These are phyloP conservation scores for Ammodytes dubius DNA, from an alignment of 2,113 vertebrate genomes.

Conservation along the genomic window DNA sequence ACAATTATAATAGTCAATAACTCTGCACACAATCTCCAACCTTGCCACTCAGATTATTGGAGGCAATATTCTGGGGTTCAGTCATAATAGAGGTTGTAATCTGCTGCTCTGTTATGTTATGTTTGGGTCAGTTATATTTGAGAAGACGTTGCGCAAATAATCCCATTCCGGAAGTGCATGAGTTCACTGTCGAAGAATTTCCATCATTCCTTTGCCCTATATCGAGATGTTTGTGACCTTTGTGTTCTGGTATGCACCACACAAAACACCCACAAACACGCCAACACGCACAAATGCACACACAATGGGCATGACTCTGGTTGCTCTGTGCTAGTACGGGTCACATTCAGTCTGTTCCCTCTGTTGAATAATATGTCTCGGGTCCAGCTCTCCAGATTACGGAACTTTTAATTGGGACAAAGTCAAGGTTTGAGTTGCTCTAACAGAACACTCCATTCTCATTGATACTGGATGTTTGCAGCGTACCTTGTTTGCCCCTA, in stretches of 20 bases:
- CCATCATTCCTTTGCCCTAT: constrained; percentile 57
- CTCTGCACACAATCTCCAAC: not conserved
- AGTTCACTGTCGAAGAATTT: constrained; percentile 54
- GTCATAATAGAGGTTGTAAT: constrained; percentile 18
- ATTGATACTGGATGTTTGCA: constrained; percentile 5
- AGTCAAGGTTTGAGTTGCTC: constrained; percentile 30
- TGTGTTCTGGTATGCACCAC: constrained; percentile 58
- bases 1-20: constrained; percentile 57
- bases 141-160: constrained; percentile 41
- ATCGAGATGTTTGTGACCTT: constrained; percentile 61
- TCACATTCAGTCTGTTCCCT: constrained; percentile 42
- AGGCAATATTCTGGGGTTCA: constrained; percentile 38
- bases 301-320: constrained; percentile 39
- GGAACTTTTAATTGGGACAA: constrained; percentile 37
- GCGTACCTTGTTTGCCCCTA: not conserved
- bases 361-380: constrained; percentile 45
- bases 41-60: constrained; percentile 19
- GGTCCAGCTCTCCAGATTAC: not conserved
- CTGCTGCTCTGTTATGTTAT: constrained; percentile 16
- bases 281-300: constrained; percentile 31
- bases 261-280: constrained; percentile 47
- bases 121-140: constrained; percentile 23
- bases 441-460: constrained; percentile 80
- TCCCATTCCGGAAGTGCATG: constrained; percentile 19
- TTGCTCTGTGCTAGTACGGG: constrained; percentile 58